Evolutionary conservation across 1,140 invertebrate species (phyloP), one percentile per base, ranked within the genome.

Genomic region (Camponotus pennsylvanicus): DNA sequence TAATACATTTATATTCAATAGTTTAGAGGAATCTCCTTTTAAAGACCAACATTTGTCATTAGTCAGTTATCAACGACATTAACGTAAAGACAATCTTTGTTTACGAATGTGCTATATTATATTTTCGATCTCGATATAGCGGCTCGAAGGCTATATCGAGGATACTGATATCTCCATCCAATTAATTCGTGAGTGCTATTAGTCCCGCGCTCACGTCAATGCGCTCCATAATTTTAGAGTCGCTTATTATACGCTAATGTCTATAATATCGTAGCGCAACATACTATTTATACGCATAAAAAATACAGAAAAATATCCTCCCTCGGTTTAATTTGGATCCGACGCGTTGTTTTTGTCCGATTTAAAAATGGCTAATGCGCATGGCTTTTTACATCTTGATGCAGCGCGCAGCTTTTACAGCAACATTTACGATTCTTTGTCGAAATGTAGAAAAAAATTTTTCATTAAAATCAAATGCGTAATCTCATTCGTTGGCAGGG

Each of bases 151-250:
- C 69, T 75, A 75, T 75, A 75, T 83, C 40, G 55, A 73, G 37
- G 55, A 61, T 27, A 42, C 79, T 63, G 79, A 83, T 83, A 83
- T 83, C 79, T 83, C 69, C 79, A 45, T 83, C 69, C 79, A 83
- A 83, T 83, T 83, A 83, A 83, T 70, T 71, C 52, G 79, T 75
- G 55, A 83, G 69, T 83, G 79, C 79, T 83, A 83, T 83, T 83
- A 83, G 57, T 69, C 32, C 45, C 34, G 55, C 40, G 69, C 79
- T 83, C 79, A 45, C 69, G 69, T 45, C 69, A 61, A 66, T 55
- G 59, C 34, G 8, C 45, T 37, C 6, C 40, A 59, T 79, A 52
- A 78, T 78, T 76, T 52, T 79, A 64, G 45, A 78, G 71, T 52
- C 75, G 75, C 59, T 83, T 61, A 75, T 83, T 73, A 83, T 21